A percentile compares a stretch with the other conserved stretches of the same genome.
Evolutionary conservation across 2,797 vertebrate species (phyloP).

Genomic region (Lagocephalus sceleratus): DNA sequence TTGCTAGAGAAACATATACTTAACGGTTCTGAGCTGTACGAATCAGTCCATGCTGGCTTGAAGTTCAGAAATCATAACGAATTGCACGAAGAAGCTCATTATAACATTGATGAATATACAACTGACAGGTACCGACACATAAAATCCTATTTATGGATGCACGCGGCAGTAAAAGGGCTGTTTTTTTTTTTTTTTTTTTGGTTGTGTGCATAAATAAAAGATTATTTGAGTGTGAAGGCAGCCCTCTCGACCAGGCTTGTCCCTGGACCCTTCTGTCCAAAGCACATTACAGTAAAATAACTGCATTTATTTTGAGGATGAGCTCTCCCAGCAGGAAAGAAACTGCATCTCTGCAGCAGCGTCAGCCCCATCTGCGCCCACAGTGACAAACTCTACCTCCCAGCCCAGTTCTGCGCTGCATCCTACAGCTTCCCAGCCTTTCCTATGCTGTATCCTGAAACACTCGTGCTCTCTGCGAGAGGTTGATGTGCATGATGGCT

Average conservation of each 20-base stretch:
- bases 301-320: slow-evolving; percentile 28
- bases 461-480: slow-evolving; percentile 7
- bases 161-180: slow-evolving; percentile 2
- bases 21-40: too few species aligned
- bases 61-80: too few species aligned
- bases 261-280: slow-evolving; percentile 38
- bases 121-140: too few species aligned
- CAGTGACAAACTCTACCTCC: slow-evolving; percentile 16
- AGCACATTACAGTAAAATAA: slow-evolving; percentile 35
- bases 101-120: too few species aligned
- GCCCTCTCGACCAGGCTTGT: slow-evolving; percentile 18
- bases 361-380: slow-evolving; percentile 12
- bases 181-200: too few species aligned
- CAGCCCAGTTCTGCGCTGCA: slow-evolving; percentile 16
- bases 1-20: too few species aligned
- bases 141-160: neutral
- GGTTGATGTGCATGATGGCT: slow-evolving; percentile 11
- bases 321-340: slow-evolving; percentile 27
- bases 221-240: slow-evolving; percentile 2
- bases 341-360: slow-evolving; percentile 18
- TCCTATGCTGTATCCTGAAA: slow-evolving; percentile 17
- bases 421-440: slow-evolving; percentile 17
- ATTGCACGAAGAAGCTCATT: too few species aligned
- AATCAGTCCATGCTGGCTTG: too few species aligned
- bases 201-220: neutral